phyloP scores from a whole-genome alignment of 2,888 invertebrate genomes.

The Spodoptera littoralis region DNA sequence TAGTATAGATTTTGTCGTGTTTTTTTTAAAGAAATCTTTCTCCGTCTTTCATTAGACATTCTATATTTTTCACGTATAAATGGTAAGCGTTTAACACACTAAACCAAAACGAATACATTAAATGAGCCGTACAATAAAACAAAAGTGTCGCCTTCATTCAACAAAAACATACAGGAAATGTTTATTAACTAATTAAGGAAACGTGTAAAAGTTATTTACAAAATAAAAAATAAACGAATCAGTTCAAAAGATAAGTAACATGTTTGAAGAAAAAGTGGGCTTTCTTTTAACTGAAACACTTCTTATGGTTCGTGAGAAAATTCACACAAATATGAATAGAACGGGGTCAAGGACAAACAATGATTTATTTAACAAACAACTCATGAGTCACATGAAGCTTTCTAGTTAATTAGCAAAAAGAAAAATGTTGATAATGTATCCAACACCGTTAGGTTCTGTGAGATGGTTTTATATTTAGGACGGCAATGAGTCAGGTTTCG shows the following conservation, averaged over 20 bases:
- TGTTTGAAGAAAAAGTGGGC: slow-evolving; percentile 15
- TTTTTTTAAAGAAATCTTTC: too few species aligned
- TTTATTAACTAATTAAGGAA: background rate
- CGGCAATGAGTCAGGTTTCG: too few species aligned
- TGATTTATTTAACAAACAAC: slow-evolving; percentile 2
- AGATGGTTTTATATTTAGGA: too few species aligned
- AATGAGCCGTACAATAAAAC: too few species aligned
- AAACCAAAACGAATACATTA: too few species aligned
- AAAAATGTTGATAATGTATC: background rate
- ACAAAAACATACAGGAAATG: too few species aligned
- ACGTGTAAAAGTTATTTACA: background rate
- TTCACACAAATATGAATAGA: background rate
- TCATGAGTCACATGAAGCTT: background rate
- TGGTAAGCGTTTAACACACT: too few species aligned
- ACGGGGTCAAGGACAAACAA: slow-evolving; percentile 34
- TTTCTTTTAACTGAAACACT: slow-evolving; percentile 22
- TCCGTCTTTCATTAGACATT: too few species aligned
- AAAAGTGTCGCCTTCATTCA: too few species aligned
- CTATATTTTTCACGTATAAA: too few species aligned
- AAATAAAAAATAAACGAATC: background rate
- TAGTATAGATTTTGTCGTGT: too few species aligned
- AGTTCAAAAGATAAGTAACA: background rate
- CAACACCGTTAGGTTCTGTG: background rate
- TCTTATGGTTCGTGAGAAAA: slow-evolving; percentile 22
- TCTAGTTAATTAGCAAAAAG: slow-evolving; percentile 11